Percentiles rank a stretch among this genome's conserved stretches.
Evolutionary conservation across 2,113 vertebrate species (phyloP).

Genomic region (Microcebus murinus): DNA sequence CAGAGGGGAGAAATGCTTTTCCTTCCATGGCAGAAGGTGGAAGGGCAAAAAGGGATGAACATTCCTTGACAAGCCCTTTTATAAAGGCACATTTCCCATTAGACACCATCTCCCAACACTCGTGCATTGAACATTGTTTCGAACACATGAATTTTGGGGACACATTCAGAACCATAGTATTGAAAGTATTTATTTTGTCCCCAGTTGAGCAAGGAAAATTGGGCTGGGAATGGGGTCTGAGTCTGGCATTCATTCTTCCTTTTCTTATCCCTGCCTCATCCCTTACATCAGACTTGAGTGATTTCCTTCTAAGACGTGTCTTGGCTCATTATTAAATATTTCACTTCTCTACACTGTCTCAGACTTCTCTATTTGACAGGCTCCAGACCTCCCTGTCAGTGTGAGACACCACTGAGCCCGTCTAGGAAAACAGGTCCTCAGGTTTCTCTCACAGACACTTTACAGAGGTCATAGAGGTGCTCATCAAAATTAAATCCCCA

Average conservation of each 20-base stretch:
- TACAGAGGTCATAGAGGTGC: not conserved
- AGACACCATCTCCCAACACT: not conserved
- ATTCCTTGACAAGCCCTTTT: not conserved
- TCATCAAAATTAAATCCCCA: not conserved
- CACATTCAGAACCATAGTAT: not conserved
- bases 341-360: not conserved
- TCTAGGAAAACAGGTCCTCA: fast-evolving
- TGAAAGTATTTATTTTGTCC: not conserved
- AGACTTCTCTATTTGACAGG: not conserved
- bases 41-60: not conserved
- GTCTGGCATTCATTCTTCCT: not conserved
- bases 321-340: not conserved
- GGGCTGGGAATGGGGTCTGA: fast-evolving
- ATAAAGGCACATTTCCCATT: not conserved
- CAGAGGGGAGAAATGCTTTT: not conserved
- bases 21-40: not conserved
- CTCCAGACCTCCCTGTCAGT: not conserved
- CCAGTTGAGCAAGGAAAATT: not conserved
- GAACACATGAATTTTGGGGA: not conserved
- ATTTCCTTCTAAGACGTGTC: not conserved
- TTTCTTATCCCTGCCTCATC: not conserved
- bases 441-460: not conserved
- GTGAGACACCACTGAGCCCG: not conserved
- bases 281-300: not conserved
- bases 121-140: not conserved